These are phyloP conservation scores for Heliornis fulica DNA, from an alignment of 2,113 vertebrate genomes.

Conservation along the genomic window DNA sequence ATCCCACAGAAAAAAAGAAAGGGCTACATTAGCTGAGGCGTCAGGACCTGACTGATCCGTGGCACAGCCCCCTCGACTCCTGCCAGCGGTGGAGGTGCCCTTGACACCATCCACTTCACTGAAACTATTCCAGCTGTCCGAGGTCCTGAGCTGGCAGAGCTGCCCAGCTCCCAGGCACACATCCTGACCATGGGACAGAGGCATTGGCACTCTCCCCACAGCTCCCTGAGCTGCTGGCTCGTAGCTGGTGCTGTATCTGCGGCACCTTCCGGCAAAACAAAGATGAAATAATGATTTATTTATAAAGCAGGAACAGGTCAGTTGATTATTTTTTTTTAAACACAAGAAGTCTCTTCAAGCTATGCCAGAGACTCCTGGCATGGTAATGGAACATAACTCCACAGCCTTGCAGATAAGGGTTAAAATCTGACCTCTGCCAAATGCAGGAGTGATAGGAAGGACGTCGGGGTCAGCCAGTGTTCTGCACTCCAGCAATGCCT, in stretches of 20 bases:
- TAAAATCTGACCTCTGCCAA: neutral
- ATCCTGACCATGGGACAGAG: rapidly evolving
- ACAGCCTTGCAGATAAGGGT: neutral
- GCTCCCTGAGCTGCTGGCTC: neutral
- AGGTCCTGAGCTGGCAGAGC: rapidly evolving
- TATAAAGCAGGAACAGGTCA: neutral
- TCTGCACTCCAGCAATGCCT: neutral
- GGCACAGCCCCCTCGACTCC: neutral
- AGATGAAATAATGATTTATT: neutral
- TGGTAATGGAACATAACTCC: neutral
- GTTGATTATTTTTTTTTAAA: neutral
- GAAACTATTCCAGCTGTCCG: neutral
- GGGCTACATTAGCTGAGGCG: neutral
- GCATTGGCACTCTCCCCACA: neutral
- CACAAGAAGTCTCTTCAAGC: neutral
- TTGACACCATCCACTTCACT: neutral
- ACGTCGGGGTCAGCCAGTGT: neutral
- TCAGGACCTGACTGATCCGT: neutral
- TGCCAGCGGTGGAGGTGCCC: slow-evolving; percentile 1
- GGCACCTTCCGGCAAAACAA: neutral
- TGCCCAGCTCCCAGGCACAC: neutral
- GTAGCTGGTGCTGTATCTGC: neutral
- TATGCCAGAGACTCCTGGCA: neutral
- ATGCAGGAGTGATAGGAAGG: neutral
- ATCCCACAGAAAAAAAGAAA: neutral